Base-by-base conservation (phyloP, 2,888 invertebrate genomes). In the Lasioglossum villosulum region DNA sequence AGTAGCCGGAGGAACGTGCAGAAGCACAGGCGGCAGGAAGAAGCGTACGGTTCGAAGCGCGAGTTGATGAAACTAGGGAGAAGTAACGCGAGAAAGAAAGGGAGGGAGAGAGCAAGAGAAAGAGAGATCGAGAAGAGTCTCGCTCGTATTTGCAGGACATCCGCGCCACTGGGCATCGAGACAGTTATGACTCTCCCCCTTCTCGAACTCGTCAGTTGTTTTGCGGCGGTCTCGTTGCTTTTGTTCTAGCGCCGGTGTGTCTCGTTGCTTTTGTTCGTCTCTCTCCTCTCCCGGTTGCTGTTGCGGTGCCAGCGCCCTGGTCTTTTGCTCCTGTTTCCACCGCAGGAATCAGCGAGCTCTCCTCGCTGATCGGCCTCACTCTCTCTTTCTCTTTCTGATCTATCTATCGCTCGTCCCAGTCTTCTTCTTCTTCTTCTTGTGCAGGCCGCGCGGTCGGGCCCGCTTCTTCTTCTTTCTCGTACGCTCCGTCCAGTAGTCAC, bases 171-270 rank as follows among this genome's bases (percentile, higher is more conserved):
- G 92, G 94, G 87, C 91, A 92, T 92, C 93, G 90, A 93, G 94
- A 94, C 94, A 94, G 94, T 94, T 94, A 94, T 94, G 94, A 94
- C 93, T 94, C 93, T 93, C 88, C 91, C 91, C 90, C 89, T 91
- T 84, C 89, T 92, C 89, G 89, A 90, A 89, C 91, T 92, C 91
- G 91, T 93, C 92, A 92, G 93, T 93, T 91, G 93, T 93, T 94
- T 93, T 92, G 91, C 91, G 90, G 85, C 48, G 56, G 80, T 90
- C 90, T 83, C 84, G 83, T 90, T 92, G 91, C 91, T 92, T 89
- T 91, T 92, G 90, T 92, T 91, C 84, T 84, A 82, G 70, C 78
- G 63, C 78, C 78, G 73, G 81, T 90, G 34, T 37, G 81, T 90
- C 88, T 82, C 86, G 81, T 90, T 92, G 89, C 88, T 91, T 86